Base-by-base conservation (phyloP, 2,888 invertebrate species). In the Brachypalpus laphriformis region DNA sequence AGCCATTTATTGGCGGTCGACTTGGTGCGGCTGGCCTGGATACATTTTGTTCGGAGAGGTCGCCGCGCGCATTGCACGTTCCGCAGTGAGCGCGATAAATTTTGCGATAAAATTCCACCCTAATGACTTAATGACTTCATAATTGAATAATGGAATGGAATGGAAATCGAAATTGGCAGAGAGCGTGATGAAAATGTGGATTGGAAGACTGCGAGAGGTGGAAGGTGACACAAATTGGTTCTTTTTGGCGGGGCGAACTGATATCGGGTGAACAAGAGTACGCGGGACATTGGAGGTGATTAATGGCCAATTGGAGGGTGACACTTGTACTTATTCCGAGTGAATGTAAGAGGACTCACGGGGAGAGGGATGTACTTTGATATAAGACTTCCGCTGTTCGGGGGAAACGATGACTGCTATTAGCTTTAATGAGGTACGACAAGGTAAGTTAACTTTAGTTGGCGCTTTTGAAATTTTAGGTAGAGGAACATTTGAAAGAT, bases 91-190 rank as follows among this genome's bases (percentile, higher is more conserved):
- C 74, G 61, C 85, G 85, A 85, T 85, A 85, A 85, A 85, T 85
- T 74, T 75, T 68, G 65, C 85, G 85, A 85, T 80, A 85, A 85
- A 85, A 85, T 85, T 85, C 85, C 80, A 85, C 85, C 75, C 85
- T 85, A 85, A 85, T 85, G 85, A 85, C 85, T 85, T 85, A 85
- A 85, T 85, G 85, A 85, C 85, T 85, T 85, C 85, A 85, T 85
- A 85, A 85, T 85, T 85, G 85, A 85, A 85, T 85, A 85, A 85
- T 80, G 85, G 80, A 85, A 80, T 85, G 83, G 80, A 82, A 71
- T 82, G 70, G 82, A 85, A 85, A 81, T 85, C 80, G 85, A 85
- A 85, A 75, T 85, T 66, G 85, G 80, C 85, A 66, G 85, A 80
- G 70, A 74, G 80, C 80, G 75, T 85, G 83, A 80, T 74, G 75